These are phyloP conservation scores for Andrena trimmerana DNA, from an alignment of 2,888 invertebrate genomes.

Conservation along the genomic window DNA sequence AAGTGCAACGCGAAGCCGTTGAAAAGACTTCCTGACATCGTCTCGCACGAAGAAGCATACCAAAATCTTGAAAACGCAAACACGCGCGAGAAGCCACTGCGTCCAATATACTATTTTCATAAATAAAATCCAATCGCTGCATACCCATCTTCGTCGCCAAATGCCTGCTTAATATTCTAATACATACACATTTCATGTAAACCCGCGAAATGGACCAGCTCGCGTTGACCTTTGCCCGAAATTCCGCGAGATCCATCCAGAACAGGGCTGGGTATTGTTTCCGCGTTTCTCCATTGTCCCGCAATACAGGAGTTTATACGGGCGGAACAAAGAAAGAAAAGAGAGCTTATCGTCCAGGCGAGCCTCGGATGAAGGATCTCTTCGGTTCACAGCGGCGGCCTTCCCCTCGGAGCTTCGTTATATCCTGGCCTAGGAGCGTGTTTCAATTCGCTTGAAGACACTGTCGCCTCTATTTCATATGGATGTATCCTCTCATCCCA, in stretches of 20 bases:
- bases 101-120: too few relatives aligned
- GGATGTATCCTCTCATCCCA: conserved; percentile 49
- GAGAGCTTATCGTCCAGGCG: conserved; percentile 56
- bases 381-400: conserved; percentile 23
- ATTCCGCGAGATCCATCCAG: conserved; percentile 38
- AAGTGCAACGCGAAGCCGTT: neutral
- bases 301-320: conserved; percentile 18
- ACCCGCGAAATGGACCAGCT: neutral
- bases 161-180: neutral
- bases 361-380: conserved; percentile 50
- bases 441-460: conserved; percentile 72
- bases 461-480: conserved; percentile 69
- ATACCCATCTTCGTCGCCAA: too few relatives aligned
- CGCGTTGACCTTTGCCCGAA: conserved; percentile 14
- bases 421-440: conserved; percentile 63
- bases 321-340: conserved; percentile 23
- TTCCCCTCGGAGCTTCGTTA: conserved; percentile 59
- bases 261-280: conserved; percentile 45
- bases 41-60: neutral
- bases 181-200: neutral
- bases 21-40: neutral
- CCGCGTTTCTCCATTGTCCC: conserved; percentile 38
- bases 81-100: too few relatives aligned
- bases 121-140: too few relatives aligned
- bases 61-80: neutral